A percentile compares a stretch with the other conserved stretches of the same genome.
phyloP scores from a whole-genome alignment of 2,888 invertebrate genomes.

The Hoplodrina ambigua region DNA sequence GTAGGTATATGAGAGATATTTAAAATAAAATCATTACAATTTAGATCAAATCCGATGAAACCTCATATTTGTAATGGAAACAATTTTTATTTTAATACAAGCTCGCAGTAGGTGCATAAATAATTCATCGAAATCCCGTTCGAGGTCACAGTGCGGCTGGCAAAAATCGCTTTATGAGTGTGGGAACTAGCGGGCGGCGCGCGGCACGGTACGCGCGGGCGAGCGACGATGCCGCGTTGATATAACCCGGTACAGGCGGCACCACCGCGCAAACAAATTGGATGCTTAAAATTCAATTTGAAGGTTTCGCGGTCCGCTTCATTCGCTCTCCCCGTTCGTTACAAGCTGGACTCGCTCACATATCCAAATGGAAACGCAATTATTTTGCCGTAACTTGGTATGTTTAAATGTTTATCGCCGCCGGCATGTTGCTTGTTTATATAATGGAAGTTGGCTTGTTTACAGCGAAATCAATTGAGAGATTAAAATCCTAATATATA shows the following conservation, averaged over 20 bases:
- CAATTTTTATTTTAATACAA: constrained; percentile 49
- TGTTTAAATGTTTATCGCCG: constrained; percentile 77
- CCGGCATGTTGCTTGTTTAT: constrained; percentile 62
- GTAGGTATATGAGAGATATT: too few species aligned
- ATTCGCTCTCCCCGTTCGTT: constrained; percentile 86
- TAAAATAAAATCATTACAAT: constrained; percentile 10
- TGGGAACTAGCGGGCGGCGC: constrained; percentile 72
- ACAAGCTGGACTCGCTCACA: constrained; percentile 83
- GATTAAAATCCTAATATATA: constrained; percentile 58
- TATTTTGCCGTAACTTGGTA: constrained; percentile 81
- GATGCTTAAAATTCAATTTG: constrained; percentile 90
- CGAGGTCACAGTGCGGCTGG: constrained; percentile 73
- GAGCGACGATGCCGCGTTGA: constrained; percentile 71
- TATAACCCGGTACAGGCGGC: constrained; percentile 75
- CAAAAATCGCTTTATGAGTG: constrained; percentile 86
- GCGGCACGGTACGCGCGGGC: constrained; percentile 49
- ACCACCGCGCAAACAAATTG: constrained; percentile 88
- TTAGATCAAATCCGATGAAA: constrained; percentile 26
- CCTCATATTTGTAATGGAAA: constrained; percentile 36
- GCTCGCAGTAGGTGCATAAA: constrained; percentile 68
- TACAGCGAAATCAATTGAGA: constrained; percentile 63
- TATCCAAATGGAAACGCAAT: constrained; percentile 84
- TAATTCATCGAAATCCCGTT: constrained; percentile 82
- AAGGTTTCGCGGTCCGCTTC: constrained; percentile 90
- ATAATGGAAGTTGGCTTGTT: constrained; percentile 65